Evolutionary conservation across 2,113 vertebrate species (phyloP), one percentile per base, ranked within the genome.

Genomic region (Campylomormyrus tamandua): DNA sequence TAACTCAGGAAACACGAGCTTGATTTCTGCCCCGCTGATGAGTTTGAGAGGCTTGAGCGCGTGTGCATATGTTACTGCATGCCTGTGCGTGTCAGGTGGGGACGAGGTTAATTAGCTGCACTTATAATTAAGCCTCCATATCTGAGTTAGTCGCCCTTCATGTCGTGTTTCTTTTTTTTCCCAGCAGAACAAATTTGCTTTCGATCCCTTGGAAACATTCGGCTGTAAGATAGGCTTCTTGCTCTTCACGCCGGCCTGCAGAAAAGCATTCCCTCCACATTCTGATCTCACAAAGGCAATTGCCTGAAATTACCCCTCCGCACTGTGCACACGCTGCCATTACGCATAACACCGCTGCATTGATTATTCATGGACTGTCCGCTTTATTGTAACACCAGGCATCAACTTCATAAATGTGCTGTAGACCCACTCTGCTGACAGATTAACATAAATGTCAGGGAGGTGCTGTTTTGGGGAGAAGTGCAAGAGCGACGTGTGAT

Each of bases 1-100:
- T 98, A 98, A 97, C 96, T 97, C 96, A 96, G 97, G 98, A 97
- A 98, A 98, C 97, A 97, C 94, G 96, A 97, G 97, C 98, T 99
- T 98, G 98, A 98, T 98, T 99, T 98, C 97, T 97, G 96, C 95
- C 96, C 94, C 94, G 95, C 95, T 96, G 96, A 96, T 95, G 91
- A 96, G 96, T 96, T 97, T 95, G 35, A 62, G 95, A 94, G 94
- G 93, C 95, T 70, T 93, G 66, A 91, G 89, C 90, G 90, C 89
- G 88, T 88, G 89, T 87, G 89, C 88, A 87, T 87, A 77, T 77
- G 56, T 83, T 74, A 87, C 77, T 53, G 88, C 89, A 52, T 83
- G 87, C 74, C 52, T 48, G 83, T 45, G 87, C 85, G 70, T 90
- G 62, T 89, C 49, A 66, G 87, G 42, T 84, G 83, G 39, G 85